These are phyloP conservation scores for Platypus cylindrus DNA, from an alignment of 2,888 invertebrate genomes.

Conservation along the genomic window DNA sequence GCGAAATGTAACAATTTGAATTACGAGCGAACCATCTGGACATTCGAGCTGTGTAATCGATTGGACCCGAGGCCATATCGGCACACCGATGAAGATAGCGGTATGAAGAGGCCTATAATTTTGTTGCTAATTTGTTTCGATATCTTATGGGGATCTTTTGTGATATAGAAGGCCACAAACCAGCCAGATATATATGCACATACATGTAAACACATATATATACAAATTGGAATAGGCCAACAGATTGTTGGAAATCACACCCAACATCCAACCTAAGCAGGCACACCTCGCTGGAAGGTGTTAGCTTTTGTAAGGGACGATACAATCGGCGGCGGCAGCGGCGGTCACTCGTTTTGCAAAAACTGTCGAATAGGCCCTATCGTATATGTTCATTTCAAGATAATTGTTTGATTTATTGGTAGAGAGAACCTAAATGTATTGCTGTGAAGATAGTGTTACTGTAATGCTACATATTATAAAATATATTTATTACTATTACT, in stretches of 20 bases:
- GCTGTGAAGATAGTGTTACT: slow-evolving; percentile 6
- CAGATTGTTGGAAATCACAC: slow-evolving; percentile 20
- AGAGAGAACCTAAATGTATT: too few species aligned
- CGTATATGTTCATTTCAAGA: slow-evolving; percentile 15
- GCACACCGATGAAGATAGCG: slow-evolving; percentile 34
- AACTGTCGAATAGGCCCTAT: slow-evolving; percentile 15
- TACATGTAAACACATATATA: background rate
- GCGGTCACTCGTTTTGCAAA: slow-evolving; percentile 10
- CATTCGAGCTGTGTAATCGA: slow-evolving; percentile 35
- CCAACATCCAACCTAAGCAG: slow-evolving; percentile 10
- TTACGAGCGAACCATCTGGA: slow-evolving; percentile 32
- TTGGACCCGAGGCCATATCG: slow-evolving; percentile 33
- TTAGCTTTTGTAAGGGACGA: slow-evolving; percentile 18
- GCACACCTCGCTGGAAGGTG: slow-evolving; percentile 16
- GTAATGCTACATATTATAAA: slow-evolving; percentile 10
- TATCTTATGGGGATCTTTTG: slow-evolving; percentile 34
- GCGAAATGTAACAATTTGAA: slow-evolving; percentile 34
- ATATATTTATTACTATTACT: slow-evolving; percentile 10
- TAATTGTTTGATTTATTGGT: slow-evolving; percentile 17
- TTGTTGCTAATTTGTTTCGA: slow-evolving; percentile 36
- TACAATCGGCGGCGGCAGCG: slow-evolving; percentile 12
- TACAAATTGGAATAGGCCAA: slow-evolving; percentile 10
- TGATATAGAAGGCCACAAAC: slow-evolving; percentile 19
- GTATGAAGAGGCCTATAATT: slow-evolving; percentile 38
- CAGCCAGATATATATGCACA: slow-evolving; percentile 7